Evolutionary conservation across 2,888 invertebrate genomes (phyloP), one percentile per base, ranked within the genome.

Genomic region (Nymphalis polychloros): DNA sequence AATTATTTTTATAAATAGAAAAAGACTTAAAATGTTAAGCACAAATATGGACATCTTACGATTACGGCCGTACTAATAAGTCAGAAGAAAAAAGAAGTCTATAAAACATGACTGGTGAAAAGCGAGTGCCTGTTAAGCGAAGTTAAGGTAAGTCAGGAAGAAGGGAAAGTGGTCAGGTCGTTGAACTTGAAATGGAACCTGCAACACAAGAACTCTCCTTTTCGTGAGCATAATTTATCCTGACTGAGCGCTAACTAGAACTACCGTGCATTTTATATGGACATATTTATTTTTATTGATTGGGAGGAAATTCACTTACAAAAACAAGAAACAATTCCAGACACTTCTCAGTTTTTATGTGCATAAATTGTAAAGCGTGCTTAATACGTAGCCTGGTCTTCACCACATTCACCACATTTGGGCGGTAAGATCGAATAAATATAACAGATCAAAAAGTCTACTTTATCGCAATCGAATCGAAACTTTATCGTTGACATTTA

Each of bases 111-210:
- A 59, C 13, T 13, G 20, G 1, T 60, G 60, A 60, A 60, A 64
- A 47, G 41, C 57, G 1, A 19, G 31, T 63, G 50, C 62, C 69
- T 8, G 53, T 31, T 55, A 17, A 48, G 50, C 61, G 64, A 63
- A 73, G 74, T 69, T 71, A 69, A 35, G 41, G 57, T 62, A 55
- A 55, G 53, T 31, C 69, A 74, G 76, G 76, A 76, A 76, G 68
- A 73, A 66, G 76, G 74, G 76, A 76, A 76, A 73, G 76, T 74
- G 67, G 57, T 66, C 20, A 20, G 75, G 70, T 75, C 68, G 64
- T 70, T 50, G 75, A 59, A 60, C 75, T 70, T 63, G 66, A 62
- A 55, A 41, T 48, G 23, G 31, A 67, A 68, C 71, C 65, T 66
- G 70, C 35, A 59, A 47, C 49, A 59, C 65, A 23, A 59, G 67